Conservation (phyloP, 2,797 vertebrate species). For the Molothrus aeneus region DNA sequence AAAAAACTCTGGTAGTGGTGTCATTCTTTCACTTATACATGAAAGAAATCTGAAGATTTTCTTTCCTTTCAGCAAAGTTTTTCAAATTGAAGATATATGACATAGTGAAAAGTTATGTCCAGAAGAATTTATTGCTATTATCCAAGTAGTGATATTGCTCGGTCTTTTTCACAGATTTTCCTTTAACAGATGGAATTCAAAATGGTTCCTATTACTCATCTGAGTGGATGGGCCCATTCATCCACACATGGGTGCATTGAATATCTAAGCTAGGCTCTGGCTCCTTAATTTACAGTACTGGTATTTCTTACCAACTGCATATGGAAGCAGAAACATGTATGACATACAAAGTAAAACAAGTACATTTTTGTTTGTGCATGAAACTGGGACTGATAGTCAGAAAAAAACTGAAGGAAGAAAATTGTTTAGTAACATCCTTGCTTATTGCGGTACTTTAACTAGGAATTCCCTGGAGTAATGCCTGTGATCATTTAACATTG, state of each 20-base stretch:
- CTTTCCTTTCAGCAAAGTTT: not conserved
- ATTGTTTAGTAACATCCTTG: not conserved
- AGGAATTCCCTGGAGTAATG: not conserved
- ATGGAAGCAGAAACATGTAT: not conserved
- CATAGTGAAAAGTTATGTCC: not conserved
- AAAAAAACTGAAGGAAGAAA: not conserved
- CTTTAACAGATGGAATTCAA: not conserved
- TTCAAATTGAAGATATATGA: not conserved
- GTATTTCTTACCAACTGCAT: not conserved
- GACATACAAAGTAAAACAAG: not conserved
- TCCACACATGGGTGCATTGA: not conserved
- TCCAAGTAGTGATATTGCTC: not conserved
- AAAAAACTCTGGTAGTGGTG: not conserved
- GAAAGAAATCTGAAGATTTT: not conserved
- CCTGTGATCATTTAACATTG: accelerated
- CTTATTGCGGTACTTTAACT: not conserved
- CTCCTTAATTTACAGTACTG: not conserved
- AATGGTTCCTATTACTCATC: not conserved
- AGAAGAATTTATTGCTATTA: not conserved
- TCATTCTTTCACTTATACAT: not conserved
- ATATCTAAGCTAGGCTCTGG: not conserved
- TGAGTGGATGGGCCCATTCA: not conserved
- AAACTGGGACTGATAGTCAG: not conserved
- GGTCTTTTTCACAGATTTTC: not conserved
- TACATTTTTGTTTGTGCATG: not conserved